Percentiles rank a stretch among this genome's conserved stretches.
Conservation (phyloP, 2,113 vertebrate species). For the Pterophyllum scalare region DNA sequence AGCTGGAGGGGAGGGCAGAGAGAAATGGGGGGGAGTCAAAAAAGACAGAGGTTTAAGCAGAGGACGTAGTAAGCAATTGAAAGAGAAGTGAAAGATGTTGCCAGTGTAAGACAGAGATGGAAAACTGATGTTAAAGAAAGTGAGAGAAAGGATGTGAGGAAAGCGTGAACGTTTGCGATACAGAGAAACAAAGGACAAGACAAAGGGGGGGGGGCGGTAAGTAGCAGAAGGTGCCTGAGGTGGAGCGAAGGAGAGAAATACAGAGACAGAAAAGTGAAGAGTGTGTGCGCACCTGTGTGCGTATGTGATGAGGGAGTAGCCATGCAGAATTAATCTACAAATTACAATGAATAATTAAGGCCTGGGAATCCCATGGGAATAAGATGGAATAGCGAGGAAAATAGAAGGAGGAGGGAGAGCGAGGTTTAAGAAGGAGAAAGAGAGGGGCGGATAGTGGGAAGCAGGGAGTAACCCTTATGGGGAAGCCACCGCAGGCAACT, state of each 20-base stretch:
- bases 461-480: conserved; percentile 8
- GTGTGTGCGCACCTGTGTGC: neutral
- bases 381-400: conserved; percentile 38
- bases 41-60: neutral
- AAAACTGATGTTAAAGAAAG: neutral
- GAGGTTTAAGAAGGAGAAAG: neutral
- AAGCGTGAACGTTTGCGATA: neutral
- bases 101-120: neutral
- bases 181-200: neutral
- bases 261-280: neutral
- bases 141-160: neutral
- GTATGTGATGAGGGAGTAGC: conserved; percentile 32
- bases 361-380: conserved; percentile 61
- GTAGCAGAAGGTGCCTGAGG: conserved; percentile 8
- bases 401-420: neutral
- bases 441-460: neutral
- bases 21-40: neutral
- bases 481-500: conserved; percentile 27
- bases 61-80: neutral
- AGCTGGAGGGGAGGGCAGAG: neutral
- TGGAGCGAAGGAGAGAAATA: conserved; percentile 21
- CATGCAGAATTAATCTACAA: conserved; percentile 77
- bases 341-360: conserved; percentile 80
- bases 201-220: neutral
- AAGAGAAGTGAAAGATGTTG: neutral